Evolutionary conservation across 2,888 invertebrate species (phyloP).

Genomic region (Pogonocherus hispidulus): DNA sequence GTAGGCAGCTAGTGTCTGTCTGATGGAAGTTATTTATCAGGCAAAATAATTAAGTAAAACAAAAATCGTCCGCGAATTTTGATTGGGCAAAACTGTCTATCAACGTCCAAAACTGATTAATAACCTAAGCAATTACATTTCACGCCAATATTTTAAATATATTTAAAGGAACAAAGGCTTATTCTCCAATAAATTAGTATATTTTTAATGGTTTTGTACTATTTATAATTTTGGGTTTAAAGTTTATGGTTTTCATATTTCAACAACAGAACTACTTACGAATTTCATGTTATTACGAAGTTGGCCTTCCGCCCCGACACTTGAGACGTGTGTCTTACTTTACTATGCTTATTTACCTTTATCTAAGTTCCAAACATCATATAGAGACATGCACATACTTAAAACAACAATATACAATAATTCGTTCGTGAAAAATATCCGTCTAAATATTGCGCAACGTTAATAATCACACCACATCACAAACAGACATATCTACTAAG

Average conservation of each 20-base stretch:
- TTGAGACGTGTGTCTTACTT: too few species aligned
- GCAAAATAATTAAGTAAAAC: slow-evolving; percentile 1
- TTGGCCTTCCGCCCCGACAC: too few species aligned
- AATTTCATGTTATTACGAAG: too few species aligned
- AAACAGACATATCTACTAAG: not conserved
- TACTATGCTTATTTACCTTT: too few species aligned
- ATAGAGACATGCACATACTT: slow-evolving; percentile 22
- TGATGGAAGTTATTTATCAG: too few species aligned
- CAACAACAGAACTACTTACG: too few species aligned
- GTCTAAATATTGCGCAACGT: not conserved
- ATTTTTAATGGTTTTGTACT: too few species aligned
- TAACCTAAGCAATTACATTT: slow-evolving; percentile 17
- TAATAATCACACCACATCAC: too few species aligned
- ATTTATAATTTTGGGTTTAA: too few species aligned
- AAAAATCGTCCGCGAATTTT: not conserved
- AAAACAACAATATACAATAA: not conserved
- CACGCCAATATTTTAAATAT: not conserved
- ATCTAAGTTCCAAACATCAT: slow-evolving; percentile 20
- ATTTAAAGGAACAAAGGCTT: not conserved
- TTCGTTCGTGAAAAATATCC: not conserved
- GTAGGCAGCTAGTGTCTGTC: too few species aligned
- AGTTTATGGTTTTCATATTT: too few species aligned
- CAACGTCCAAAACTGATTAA: slow-evolving; percentile 23
- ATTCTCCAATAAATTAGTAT: not conserved
- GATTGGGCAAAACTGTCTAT: not conserved